phyloP scores from a whole-genome alignment of 2,113 vertebrate species.

The Semnornis frantzii region DNA sequence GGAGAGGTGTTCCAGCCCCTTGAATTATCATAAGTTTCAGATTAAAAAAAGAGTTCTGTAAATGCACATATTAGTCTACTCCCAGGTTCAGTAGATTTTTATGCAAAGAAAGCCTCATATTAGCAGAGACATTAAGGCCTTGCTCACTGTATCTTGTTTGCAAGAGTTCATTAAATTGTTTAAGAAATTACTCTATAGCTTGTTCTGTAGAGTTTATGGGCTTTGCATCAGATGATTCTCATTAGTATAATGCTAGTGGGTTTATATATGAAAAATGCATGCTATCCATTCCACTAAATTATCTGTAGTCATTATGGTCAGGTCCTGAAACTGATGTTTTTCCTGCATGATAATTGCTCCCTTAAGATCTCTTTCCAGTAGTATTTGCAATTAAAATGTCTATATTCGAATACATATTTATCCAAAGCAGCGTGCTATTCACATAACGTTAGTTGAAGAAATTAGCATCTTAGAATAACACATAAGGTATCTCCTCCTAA shows the following conservation, averaged over 20 bases:
- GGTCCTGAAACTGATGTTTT: background rate
- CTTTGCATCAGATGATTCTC: background rate
- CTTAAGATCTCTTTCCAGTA: background rate
- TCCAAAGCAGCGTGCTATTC: background rate
- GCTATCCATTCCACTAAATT: background rate
- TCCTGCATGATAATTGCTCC: background rate
- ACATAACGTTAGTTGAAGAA: background rate
- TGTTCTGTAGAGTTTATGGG: background rate
- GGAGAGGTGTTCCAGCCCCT: too few relatives aligned
- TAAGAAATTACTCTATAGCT: background rate
- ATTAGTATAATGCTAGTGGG: background rate
- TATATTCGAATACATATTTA: background rate
- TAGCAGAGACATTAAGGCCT: background rate
- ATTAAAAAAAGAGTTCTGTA: background rate
- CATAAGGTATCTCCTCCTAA: background rate
- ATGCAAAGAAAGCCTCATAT: background rate
- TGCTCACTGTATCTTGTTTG: background rate
- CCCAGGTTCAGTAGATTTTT: background rate
- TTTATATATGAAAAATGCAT: background rate
- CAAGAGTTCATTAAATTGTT: constrained; percentile 4
- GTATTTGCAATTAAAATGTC: background rate
- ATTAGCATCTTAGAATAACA: background rate
- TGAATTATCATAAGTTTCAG: background rate
- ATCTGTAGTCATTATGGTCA: background rate
- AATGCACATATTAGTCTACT: background rate